phyloP scores from a whole-genome alignment of 23 tunicate species.

The Ciona savignyi region DNA sequence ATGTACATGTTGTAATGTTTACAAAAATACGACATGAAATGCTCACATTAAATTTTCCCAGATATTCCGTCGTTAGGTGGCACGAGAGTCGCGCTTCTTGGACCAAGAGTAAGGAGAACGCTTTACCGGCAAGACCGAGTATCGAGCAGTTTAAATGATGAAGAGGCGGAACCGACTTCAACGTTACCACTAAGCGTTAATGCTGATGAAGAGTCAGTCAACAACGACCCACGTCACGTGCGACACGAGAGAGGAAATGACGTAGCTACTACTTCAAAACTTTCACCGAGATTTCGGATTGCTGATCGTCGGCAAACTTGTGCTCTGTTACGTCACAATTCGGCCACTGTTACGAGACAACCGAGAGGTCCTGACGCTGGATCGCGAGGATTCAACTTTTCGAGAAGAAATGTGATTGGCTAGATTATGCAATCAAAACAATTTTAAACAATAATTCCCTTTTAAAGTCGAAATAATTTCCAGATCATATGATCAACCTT shows the following conservation, averaged over 20 bases:
- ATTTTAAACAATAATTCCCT: too few species aligned
- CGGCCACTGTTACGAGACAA: slow-evolving; percentile 17
- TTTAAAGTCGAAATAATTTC: too few species aligned
- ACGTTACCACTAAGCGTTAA: neutral
- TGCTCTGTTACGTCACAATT: neutral
- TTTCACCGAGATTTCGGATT: slow-evolving; percentile 2
- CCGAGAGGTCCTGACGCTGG: slow-evolving; percentile 53
- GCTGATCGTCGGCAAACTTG: neutral
- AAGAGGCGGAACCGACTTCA: neutral
- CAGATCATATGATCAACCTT: too few species aligned
- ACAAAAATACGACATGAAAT: too few species aligned
- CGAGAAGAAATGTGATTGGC: neutral
- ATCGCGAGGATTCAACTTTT: slow-evolving; percentile 2
- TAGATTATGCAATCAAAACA: too few species aligned
- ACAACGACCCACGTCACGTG: neutral
- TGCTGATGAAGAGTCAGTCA: neutral
- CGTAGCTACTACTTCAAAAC: slow-evolving; percentile 4
- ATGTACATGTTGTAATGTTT: too few species aligned
- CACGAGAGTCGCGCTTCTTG: slow-evolving; percentile 82
- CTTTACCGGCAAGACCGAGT: slow-evolving; percentile 78
- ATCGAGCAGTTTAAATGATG: neutral
- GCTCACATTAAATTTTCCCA: too few species aligned
- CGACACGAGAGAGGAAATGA: neutral
- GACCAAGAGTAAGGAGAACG: slow-evolving; percentile 90
- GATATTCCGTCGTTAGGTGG: slow-evolving; percentile 47